A percentile compares a stretch with the other conserved stretches of the same genome.
Conservation (phyloP, 2,113 vertebrate genomes). For the Pseudopipra pipra region DNA sequence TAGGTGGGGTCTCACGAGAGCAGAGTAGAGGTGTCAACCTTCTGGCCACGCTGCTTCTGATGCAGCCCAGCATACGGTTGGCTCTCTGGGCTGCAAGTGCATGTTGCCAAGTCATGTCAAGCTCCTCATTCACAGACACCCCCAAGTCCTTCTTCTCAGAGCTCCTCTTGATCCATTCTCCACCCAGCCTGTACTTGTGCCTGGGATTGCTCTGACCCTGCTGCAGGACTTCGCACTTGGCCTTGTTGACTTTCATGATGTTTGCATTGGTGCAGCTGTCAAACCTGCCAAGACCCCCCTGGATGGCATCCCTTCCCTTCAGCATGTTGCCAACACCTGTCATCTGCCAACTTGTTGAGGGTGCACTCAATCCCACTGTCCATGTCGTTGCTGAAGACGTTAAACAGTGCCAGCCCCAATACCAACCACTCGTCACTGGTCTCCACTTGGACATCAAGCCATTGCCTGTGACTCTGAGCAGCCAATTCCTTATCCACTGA, state of each 20-base stretch:
- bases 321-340: neutral
- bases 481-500: neutral
- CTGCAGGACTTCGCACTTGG: neutral
- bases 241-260: neutral
- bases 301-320: neutral
- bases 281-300: neutral
- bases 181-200: neutral
- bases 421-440: rapidly evolving
- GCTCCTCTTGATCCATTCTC: neutral
- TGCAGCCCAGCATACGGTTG: neutral
- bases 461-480: neutral
- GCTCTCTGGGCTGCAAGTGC: neutral
- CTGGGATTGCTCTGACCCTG: neutral
- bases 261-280: neutral
- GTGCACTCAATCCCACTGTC: neutral
- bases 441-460: neutral
- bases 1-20: neutral
- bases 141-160: neutral
- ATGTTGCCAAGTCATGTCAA: neutral
- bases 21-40: neutral
- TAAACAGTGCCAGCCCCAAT: neutral
- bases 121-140: neutral
- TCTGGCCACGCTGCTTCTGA: neutral
- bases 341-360: neutral
- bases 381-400: too few species aligned